phyloP scores from a whole-genome alignment of 2,797 vertebrate species.

The Moxostoma hubbsi region DNA sequence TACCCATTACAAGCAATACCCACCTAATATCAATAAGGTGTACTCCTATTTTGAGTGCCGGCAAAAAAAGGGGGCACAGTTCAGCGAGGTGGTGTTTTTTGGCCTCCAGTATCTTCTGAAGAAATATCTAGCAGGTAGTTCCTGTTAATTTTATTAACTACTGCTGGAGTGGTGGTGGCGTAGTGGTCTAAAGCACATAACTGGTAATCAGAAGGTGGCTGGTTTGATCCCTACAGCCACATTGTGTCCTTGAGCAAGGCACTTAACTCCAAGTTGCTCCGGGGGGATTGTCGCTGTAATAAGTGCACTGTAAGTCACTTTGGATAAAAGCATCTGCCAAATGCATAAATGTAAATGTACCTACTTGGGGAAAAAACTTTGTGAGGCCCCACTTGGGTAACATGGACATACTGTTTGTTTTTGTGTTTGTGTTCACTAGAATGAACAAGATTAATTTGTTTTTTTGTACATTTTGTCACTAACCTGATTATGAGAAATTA shows the following conservation, averaged over 20 bases:
- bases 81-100: constrained; percentile 80
- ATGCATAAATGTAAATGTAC: too few species aligned
- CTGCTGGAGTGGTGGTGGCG: too few species aligned
- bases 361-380: not conserved
- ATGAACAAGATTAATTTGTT: not conserved
- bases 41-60: constrained; percentile 83
- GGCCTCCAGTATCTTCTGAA: constrained; percentile 81
- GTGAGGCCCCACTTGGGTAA: not conserved
- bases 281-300: too few species aligned
- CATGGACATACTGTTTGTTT: not conserved
- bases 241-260: too few species aligned
- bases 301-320: too few species aligned
- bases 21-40: constrained; percentile 76
- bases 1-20: constrained; percentile 83
- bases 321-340: too few species aligned
- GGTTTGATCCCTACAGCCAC: too few species aligned
- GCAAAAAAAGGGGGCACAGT: constrained; percentile 71
- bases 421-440: constrained; percentile 1
- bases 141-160: not conserved
- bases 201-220: too few species aligned
- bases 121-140: constrained; percentile 78
- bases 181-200: too few species aligned
- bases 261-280: too few species aligned
- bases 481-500: not conserved
- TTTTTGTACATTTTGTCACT: not conserved